phyloP scores from a whole-genome alignment of 2,113 vertebrate species.

The Chaetura pelagica region DNA sequence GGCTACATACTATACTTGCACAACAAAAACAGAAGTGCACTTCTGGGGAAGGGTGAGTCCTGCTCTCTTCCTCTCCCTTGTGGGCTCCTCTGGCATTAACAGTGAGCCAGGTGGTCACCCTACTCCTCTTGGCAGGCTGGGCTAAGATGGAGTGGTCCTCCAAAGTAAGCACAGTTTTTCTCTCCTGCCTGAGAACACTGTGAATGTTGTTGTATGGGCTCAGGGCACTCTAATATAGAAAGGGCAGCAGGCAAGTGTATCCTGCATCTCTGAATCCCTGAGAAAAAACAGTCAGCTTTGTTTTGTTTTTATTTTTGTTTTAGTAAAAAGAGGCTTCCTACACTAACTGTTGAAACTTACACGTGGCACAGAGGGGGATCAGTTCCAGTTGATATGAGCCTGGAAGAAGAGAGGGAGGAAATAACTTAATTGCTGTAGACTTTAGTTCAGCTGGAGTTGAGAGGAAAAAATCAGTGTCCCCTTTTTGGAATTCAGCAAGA shows the following conservation, averaged over 20 bases:
- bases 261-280: conserved; percentile 23
- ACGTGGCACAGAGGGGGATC: conserved; percentile 69
- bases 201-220: neutral
- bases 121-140: neutral
- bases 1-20: neutral
- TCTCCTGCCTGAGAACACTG: neutral
- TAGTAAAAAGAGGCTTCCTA: conserved; percentile 20
- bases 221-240: neutral
- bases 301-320: conserved; percentile 39
- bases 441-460: conserved; percentile 28
- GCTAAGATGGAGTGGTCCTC: neutral
- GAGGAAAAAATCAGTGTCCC: neutral
- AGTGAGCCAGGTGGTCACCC: neutral
- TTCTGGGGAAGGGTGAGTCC: neutral
- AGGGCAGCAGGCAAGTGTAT: neutral
- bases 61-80: neutral
- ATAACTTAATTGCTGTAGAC: conserved; percentile 57
- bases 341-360: conserved; percentile 49
- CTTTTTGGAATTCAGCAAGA: neutral
- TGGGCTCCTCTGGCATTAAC: neutral
- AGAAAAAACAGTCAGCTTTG: conserved; percentile 24
- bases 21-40: neutral
- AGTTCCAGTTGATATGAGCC: conserved; percentile 70
- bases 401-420: conserved; percentile 64
- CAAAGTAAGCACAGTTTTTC: neutral